A percentile compares a stretch with the other conserved stretches of the same genome.
These are phyloP conservation scores for Pipistrellus pipistrellus DNA, from an alignment of 2,797 vertebrate species.

Conservation along the genomic window DNA sequence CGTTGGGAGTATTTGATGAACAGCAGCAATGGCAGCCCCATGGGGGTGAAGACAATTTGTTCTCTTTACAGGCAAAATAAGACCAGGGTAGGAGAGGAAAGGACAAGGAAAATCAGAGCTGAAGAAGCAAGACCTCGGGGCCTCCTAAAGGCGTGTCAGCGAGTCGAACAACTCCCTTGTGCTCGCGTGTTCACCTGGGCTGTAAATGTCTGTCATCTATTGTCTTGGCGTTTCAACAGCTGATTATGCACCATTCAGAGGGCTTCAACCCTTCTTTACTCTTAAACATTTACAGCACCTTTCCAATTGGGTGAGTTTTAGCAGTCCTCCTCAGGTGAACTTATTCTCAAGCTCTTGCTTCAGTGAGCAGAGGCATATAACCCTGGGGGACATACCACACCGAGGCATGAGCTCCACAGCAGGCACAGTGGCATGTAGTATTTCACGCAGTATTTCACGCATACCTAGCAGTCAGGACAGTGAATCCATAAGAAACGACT, in stretches of 20 bases:
- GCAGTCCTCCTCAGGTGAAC: constrained; percentile 41
- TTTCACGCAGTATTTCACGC: background rate
- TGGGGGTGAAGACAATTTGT: background rate
- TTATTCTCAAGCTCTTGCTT: constrained; percentile 47
- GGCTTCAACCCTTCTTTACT: background rate
- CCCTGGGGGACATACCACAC: background rate
- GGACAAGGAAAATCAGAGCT: background rate
- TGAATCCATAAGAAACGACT: background rate
- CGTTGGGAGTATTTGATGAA: background rate
- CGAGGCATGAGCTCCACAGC: background rate
- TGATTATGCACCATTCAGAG: constrained; percentile 19
- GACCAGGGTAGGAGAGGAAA: background rate
- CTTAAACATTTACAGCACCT: constrained; percentile 13
- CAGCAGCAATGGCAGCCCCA: background rate
- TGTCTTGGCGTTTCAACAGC: constrained; percentile 55
- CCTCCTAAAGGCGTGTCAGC: background rate
- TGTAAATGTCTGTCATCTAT: constrained; percentile 35
- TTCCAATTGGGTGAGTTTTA: constrained; percentile 32
- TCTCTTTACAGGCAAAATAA: constrained; percentile 27
- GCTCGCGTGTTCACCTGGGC: background rate
- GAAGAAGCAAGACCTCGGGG: background rate
- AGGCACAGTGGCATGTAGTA: background rate
- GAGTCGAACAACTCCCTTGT: background rate
- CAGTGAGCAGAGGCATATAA: constrained; percentile 11
- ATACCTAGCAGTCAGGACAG: background rate